phyloP scores from a whole-genome alignment of 2,888 invertebrate species.

The Eupsilia transversa region DNA sequence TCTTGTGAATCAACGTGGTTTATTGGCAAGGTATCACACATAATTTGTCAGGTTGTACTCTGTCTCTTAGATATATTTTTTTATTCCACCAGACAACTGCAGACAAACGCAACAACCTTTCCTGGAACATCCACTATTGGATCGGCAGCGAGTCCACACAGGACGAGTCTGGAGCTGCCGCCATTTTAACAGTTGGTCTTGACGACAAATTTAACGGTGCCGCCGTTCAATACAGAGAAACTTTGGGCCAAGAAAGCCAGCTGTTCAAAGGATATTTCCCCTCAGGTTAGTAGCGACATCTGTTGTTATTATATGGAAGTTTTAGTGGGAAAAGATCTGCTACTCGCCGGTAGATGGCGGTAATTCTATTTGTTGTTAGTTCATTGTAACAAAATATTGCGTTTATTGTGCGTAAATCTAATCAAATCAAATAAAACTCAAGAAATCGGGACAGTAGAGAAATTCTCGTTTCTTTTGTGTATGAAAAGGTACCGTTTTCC shows the following conservation, averaged over 20 bases:
- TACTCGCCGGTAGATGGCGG: slow-evolving; percentile 25
- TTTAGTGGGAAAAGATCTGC: neutral
- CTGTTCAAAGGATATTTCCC: slow-evolving; percentile 95
- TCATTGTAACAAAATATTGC: neutral
- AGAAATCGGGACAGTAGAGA: neutral
- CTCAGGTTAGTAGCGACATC: slow-evolving; percentile 82
- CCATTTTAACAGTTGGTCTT: slow-evolving; percentile 94
- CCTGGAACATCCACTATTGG: slow-evolving; percentile 97
- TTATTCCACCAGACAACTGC: slow-evolving; percentile 91
- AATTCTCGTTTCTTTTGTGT: neutral
- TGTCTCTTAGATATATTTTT: neutral
- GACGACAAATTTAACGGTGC: slow-evolving; percentile 96
- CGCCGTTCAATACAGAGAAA: slow-evolving; percentile 96
- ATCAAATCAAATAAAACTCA: neutral
- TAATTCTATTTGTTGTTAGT: neutral
- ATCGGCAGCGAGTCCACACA: slow-evolving; percentile 94
- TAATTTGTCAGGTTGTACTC: neutral
- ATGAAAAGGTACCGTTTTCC: neutral
- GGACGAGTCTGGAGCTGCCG: slow-evolving; percentile 94
- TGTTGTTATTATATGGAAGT: neutral
- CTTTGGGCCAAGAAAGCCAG: slow-evolving; percentile 95
- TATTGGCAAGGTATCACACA: neutral
- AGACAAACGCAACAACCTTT: slow-evolving; percentile 91
- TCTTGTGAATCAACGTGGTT: neutral
- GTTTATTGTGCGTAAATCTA: no score